These are phyloP conservation scores for Tupaia tana DNA, from an alignment of 2,113 vertebrate genomes.

Conservation along the genomic window DNA sequence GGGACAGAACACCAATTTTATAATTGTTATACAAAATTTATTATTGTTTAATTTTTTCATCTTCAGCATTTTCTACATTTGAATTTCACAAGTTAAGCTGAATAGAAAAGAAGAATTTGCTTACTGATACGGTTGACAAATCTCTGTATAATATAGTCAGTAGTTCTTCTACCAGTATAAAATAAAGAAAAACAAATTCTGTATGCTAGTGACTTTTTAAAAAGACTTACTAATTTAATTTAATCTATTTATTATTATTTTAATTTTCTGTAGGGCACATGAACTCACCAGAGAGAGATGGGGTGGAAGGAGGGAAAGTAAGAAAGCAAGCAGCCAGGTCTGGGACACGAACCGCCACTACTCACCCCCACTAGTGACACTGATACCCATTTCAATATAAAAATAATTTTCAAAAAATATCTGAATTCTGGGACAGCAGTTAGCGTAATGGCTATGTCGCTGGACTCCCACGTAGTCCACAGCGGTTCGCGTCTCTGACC, in stretches of 20 bases:
- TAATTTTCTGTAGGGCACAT: no score
- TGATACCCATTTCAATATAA: neutral
- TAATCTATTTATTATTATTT: no score
- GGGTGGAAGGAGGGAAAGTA: no score
- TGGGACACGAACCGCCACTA: no score
- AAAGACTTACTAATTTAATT: no score
- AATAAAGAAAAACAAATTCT: neutral
- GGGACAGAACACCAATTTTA: rapidly evolving
- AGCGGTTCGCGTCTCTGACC: no score
- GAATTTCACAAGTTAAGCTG: neutral
- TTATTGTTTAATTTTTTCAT: neutral
- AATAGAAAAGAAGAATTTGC: neutral
- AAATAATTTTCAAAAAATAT: neutral
- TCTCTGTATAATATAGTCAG: neutral
- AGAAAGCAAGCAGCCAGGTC: no score
- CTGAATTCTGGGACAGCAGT: no score
- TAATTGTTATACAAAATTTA: neutral
- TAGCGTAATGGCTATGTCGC: no score
- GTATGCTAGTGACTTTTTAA: neutral
- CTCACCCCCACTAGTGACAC: neutral
- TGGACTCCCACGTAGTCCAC: no score
- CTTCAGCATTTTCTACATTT: neutral
- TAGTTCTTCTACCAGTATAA: neutral
- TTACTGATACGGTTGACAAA: neutral
- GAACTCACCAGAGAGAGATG: no score